Conservation (phyloP, 2,888 invertebrate species). For the Lasioglossum figueresi region DNA sequence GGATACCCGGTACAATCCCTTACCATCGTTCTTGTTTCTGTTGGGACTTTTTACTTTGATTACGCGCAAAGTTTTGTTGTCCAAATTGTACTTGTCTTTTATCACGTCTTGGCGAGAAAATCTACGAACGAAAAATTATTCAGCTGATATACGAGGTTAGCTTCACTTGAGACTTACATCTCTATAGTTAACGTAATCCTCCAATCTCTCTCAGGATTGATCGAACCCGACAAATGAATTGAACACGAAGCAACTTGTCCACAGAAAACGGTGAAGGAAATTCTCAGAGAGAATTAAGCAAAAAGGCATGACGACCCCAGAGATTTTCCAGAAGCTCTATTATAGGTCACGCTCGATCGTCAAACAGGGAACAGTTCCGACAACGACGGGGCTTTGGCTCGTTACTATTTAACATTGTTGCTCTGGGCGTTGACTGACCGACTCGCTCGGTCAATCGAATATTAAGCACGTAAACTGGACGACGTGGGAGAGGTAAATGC, state of each 20-base stretch:
- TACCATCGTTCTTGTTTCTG: not conserved
- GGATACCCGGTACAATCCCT: not conserved
- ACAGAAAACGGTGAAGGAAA: not conserved
- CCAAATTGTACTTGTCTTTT: too few relatives aligned
- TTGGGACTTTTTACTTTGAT: not conserved
- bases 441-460: constrained; percentile 41
- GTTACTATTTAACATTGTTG: constrained; percentile 45
- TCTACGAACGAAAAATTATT: too few relatives aligned
- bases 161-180: too few relatives aligned
- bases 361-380: not conserved
- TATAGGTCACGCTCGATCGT: not conserved
- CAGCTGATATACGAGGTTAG: not conserved
- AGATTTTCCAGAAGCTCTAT: constrained; percentile 12
- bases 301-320: constrained; percentile 20
- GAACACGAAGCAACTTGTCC: not conserved
- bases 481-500: constrained; percentile 46
- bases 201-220: too few relatives aligned
- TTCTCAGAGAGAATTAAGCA: constrained; percentile 13
- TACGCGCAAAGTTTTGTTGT: too few relatives aligned
- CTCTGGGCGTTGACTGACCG: constrained; percentile 13
- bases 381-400: constrained; percentile 26
- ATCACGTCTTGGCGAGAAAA: too few relatives aligned
- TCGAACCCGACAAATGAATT: not conserved
- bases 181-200: not conserved
- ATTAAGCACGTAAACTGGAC: constrained; percentile 49